Evolutionary conservation across 2,888 invertebrate species (phyloP).

Genomic region (Gastracanthus pulcherrimus): DNA sequence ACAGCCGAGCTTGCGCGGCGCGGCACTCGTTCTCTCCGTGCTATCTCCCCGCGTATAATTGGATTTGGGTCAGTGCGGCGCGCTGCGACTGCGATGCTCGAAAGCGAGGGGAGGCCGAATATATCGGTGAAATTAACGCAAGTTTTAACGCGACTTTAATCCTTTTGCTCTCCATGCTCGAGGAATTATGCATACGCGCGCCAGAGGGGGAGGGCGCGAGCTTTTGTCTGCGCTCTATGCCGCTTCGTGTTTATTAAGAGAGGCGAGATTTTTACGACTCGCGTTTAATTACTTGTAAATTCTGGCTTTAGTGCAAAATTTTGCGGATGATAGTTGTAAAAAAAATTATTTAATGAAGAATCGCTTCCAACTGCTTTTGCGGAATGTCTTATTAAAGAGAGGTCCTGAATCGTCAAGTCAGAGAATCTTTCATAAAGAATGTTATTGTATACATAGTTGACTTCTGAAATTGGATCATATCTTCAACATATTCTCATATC

Average conservation of each 20-base stretch:
- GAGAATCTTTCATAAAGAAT: too few species aligned
- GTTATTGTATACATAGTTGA: too few species aligned
- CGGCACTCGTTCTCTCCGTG: too few species aligned
- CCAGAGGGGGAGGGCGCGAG: neutral
- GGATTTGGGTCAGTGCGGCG: conserved; percentile 40
- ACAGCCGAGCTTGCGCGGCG: neutral
- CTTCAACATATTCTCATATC: too few species aligned
- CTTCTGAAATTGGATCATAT: too few species aligned
- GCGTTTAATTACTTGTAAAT: neutral
- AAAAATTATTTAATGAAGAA: too few species aligned
- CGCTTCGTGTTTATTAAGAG: neutral
- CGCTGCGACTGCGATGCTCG: too few species aligned
- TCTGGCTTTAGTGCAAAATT: neutral
- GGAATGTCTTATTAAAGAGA: too few species aligned
- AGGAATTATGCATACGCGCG: conserved; percentile 3
- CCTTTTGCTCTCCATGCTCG: neutral
- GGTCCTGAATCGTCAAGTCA: too few species aligned
- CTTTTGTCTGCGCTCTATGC: neutral
- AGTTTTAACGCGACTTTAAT: conserved; percentile 47
- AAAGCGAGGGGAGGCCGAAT: neutral
- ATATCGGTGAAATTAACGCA: conserved; percentile 41
- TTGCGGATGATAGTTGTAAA: too few species aligned
- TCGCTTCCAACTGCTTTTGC: too few species aligned
- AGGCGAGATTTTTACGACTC: neutral
- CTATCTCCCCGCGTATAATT: conserved; percentile 27